Evolutionary conservation across 64 coral and sea anemone genomes (phyloP).

Genomic region (Actinia equina): DNA sequence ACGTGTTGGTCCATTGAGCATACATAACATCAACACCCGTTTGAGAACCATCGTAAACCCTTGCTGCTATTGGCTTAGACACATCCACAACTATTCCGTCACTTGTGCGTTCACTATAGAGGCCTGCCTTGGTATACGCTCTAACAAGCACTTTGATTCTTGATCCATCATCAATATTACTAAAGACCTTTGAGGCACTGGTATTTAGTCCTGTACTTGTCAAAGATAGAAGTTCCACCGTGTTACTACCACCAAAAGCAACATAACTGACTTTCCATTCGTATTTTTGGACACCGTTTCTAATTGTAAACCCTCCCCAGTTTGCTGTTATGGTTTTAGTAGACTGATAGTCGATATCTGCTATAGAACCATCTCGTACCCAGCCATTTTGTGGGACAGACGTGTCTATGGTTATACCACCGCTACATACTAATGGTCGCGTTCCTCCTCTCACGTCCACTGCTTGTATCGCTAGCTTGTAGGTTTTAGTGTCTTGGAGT

Average conservation of each 20-base stretch:
- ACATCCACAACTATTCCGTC: constrained; percentile 77
- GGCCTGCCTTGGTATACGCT: constrained; percentile 80
- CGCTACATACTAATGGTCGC: constrained; percentile 54
- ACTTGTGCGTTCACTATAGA: constrained; percentile 54
- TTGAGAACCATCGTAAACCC: constrained; percentile 54
- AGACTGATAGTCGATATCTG: constrained; percentile 59
- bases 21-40: constrained; percentile 34
- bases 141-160: constrained; percentile 45
- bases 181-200: constrained; percentile 21
- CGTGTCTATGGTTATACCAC: constrained; percentile 74
- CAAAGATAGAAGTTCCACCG: constrained; percentile 31
- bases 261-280: constrained; percentile 42
- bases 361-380: constrained; percentile 70
- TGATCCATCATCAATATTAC: constrained; percentile 54
- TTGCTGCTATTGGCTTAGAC: constrained; percentile 34
- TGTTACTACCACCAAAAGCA: constrained; percentile 14
- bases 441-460: constrained; percentile 42
- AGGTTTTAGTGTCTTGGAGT: constrained; percentile 60
- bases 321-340: constrained; percentile 41
- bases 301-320: constrained; percentile 63
- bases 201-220: constrained; percentile 39
- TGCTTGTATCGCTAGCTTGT: constrained; percentile 74
- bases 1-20: constrained; percentile 78
- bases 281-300: constrained; percentile 51
- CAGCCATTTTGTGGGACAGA: constrained; percentile 75